Conservation (phyloP, 2,113 vertebrate species). For the Cygnus buccinator region DNA sequence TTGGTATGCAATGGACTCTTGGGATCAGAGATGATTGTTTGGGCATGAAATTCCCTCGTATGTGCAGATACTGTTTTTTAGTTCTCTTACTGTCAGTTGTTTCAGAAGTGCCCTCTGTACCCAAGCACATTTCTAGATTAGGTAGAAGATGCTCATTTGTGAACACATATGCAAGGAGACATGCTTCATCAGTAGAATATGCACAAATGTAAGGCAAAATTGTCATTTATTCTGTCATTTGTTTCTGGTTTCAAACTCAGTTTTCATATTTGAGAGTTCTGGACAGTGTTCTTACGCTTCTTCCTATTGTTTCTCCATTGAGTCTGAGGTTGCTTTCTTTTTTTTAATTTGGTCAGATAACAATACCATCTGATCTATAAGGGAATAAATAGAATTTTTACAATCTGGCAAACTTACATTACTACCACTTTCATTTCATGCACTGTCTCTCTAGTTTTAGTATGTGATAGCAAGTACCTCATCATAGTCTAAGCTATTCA, state of each 20-base stretch:
- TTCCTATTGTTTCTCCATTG: neutral
- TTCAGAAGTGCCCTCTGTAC: neutral
- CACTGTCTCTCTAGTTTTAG: neutral
- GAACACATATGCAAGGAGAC: neutral
- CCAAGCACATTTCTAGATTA: neutral
- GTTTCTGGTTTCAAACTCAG: neutral
- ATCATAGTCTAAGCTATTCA: neutral
- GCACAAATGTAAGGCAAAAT: neutral
- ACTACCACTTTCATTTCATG: neutral
- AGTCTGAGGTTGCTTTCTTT: neutral
- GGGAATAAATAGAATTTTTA: neutral
- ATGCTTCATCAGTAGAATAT: neutral
- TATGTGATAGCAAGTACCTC: neutral
- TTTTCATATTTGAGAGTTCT: neutral
- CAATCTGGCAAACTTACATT: neutral
- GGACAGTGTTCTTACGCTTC: neutral
- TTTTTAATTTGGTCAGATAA: neutral
- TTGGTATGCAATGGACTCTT: conserved; percentile 5
- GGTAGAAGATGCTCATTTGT: neutral
- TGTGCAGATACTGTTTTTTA: neutral
- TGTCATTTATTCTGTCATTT: neutral
- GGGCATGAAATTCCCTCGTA: neutral
- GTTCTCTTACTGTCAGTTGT: neutral
- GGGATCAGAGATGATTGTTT: neutral
- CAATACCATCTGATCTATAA: neutral